Evolutionary conservation across 2,113 vertebrate genomes (phyloP).

Genomic region (Ellobius talpinus): DNA sequence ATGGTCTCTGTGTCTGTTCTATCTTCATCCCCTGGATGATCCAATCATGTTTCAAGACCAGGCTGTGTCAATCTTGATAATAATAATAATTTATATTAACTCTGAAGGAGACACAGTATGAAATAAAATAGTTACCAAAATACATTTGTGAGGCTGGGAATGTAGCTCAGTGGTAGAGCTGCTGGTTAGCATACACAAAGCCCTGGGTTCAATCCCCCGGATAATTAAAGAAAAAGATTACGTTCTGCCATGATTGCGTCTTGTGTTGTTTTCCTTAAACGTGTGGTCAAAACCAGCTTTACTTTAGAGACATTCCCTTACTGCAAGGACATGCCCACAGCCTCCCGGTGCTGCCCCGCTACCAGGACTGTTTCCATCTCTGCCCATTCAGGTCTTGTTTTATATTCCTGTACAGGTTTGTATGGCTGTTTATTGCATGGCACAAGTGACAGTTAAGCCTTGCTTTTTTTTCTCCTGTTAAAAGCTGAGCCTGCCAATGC

Average conservation of each 20-base stretch:
- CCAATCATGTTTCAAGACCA: not conserved
- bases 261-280: slow-evolving; percentile 59
- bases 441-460: not conserved
- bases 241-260: not conserved
- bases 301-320: not conserved
- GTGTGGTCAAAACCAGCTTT: slow-evolving; percentile 20
- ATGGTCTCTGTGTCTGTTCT: not conserved
- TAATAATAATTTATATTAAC: not conserved
- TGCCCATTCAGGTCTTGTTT: slow-evolving; percentile 8
- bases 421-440: not conserved
- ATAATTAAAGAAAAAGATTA: not conserved
- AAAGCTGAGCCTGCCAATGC: not conserved
- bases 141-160: not conserved
- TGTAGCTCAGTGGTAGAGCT: not conserved
- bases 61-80: not conserved
- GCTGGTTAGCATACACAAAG: not conserved
- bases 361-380: not conserved
- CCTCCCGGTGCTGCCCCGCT: not conserved
- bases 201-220: not conserved
- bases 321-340: not conserved
- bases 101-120: not conserved
- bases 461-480: not conserved
- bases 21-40: not conserved
- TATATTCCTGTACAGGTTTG: not conserved
- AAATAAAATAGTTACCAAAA: slow-evolving; percentile 37